Evolutionary conservation across 2,888 invertebrate genomes (phyloP).

Genomic region (Apamea sordens): DNA sequence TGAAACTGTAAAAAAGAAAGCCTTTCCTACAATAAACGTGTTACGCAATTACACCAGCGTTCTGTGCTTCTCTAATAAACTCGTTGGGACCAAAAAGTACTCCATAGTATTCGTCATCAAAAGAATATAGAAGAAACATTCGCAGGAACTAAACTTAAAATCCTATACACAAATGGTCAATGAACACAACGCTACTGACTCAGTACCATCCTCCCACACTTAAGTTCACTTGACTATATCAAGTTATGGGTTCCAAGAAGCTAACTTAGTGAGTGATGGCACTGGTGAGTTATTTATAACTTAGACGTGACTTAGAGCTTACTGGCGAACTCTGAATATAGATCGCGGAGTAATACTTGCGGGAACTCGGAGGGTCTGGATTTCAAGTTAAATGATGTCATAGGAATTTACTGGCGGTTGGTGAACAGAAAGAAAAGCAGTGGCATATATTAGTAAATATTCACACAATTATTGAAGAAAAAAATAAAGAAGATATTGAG

Average conservation of each 20-base stretch:
- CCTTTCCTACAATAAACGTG: neutral
- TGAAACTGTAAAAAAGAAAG: too few species aligned
- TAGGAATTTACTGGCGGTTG: neutral
- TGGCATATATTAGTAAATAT: neutral
- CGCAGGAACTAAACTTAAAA: neutral
- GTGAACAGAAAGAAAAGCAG: neutral
- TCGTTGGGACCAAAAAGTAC: neutral
- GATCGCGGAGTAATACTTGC: constrained; percentile 39
- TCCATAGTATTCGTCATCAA: neutral
- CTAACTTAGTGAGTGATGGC: constrained; percentile 44
- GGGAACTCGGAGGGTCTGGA: constrained; percentile 31
- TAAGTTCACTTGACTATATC: constrained; percentile 26
- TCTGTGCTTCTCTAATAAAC: neutral
- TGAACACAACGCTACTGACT: constrained; percentile 45
- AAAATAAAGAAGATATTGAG: neutral
- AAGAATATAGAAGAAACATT: neutral
- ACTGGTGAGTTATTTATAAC: constrained; percentile 64
- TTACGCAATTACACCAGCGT: too few species aligned
- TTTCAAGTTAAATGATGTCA: constrained; percentile 50
- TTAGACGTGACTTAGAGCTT: constrained; percentile 61
- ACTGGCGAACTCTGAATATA: constrained; percentile 43
- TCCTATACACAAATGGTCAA: constrained; percentile 40
- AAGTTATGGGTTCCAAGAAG: constrained; percentile 58
- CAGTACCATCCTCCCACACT: constrained; percentile 46
- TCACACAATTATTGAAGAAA: neutral